Evolutionary conservation across 2,113 vertebrate species (phyloP).

Genomic region (Charina bottae): DNA sequence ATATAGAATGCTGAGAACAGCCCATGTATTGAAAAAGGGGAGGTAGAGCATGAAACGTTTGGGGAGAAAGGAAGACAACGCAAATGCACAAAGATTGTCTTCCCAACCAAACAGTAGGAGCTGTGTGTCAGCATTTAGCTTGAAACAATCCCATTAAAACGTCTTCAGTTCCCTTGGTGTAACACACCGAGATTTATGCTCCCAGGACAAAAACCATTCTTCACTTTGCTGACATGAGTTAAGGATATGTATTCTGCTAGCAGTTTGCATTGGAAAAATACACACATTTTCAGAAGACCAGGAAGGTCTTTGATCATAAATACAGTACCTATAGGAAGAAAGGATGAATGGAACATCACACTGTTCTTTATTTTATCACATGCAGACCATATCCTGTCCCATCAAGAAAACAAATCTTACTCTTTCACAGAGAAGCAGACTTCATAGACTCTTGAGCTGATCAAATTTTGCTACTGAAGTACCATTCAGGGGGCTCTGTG

Average conservation of each 20-base stretch:
- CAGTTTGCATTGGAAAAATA: constrained; percentile 25
- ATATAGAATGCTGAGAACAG: not conserved
- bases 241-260: constrained; percentile 14
- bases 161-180: constrained; percentile 38
- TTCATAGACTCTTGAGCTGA: not conserved
- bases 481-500: not conserved
- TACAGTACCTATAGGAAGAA: not conserved
- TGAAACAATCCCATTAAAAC: constrained; percentile 13
- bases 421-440: not conserved
- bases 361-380: not conserved
- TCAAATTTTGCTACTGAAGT: not conserved
- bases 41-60: constrained; percentile 10
- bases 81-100: constrained; percentile 26
- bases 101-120: constrained; percentile 42
- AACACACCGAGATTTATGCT: constrained; percentile 37
- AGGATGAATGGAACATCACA: not conserved
- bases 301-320: not conserved
- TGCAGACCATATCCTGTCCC: constrained; percentile 13
- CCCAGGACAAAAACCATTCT: constrained; percentile 7
- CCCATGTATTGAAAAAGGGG: not conserved
- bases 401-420: not conserved
- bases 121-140: constrained; percentile 28
- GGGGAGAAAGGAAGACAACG: not conserved
- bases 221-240: constrained; percentile 33
- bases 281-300: constrained; percentile 22